Evolutionary conservation across 2,888 invertebrate genomes (phyloP), one percentile per base, ranked within the genome.

Genomic region (Isoperla grammatica): DNA sequence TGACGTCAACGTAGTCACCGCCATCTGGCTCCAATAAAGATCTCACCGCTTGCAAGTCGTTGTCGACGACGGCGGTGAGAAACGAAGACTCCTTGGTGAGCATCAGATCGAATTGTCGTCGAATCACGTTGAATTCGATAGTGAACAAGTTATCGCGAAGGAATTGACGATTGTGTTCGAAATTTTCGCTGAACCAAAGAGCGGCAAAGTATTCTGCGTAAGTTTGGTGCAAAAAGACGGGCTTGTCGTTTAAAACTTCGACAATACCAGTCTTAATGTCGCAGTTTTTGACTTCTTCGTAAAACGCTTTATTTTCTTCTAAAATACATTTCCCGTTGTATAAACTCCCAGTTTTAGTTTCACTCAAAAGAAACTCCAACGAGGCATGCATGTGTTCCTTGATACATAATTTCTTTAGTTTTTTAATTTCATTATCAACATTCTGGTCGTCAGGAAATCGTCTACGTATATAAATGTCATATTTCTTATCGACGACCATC

Each of bases 201-300:
- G 63, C 63, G 3, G 55, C 55, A 15, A 63, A 63, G 35, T 58
- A 63, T 55, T 63, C 63, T 3, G 58, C 63, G 54, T 58, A 58
- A 4, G 57, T 60, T 12, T 56, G 42, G 29, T 63, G 63, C 11
- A 57, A 40, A 15, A 63, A 63, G 5, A 46, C 19, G 13, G 61
- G 55, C 23, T 46, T 57, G 1, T 48, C 57, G 46, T 60, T 50
- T 1, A 17, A 50, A 8, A 60, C 19, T 12, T 49, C 11, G 8
- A 39, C 40, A 15, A 62, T 49, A 2, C 62, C 62, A 2, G 40
- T 56, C 17, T 56, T 59, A 4, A 56, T 50, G 15, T 49, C 13
- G 56, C 29, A 29, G 5, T 29, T 29, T 29, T 8, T 8, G 8
- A 29, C 8, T 29, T 29, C 29, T 29, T 29, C 29, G 29, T 29